These are phyloP conservation scores for Rhynchonycteris naso DNA, from an alignment of 2,797 vertebrate genomes.

Conservation along the genomic window DNA sequence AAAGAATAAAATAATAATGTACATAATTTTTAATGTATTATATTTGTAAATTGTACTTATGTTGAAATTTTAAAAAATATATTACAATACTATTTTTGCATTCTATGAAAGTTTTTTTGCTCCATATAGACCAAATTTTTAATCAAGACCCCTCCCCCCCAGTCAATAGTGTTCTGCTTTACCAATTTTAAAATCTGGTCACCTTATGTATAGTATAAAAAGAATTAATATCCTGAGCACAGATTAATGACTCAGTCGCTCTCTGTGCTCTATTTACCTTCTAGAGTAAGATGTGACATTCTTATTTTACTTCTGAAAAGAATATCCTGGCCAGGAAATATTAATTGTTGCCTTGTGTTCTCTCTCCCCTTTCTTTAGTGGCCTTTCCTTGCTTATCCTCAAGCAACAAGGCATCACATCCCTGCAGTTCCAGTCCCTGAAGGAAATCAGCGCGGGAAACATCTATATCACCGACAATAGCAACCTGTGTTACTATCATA, in stretches of 20 bases:
- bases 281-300: neutral
- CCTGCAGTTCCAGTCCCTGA: slow-evolving; percentile 95
- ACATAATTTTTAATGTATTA: too few relatives aligned
- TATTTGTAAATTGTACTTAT: too few relatives aligned
- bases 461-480: slow-evolving; percentile 98
- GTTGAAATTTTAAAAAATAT: too few relatives aligned
- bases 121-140: too few relatives aligned
- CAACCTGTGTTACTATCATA: slow-evolving; percentile 97
- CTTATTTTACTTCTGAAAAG: neutral
- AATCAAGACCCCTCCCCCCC: too few relatives aligned
- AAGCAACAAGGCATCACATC: slow-evolving; percentile 97
- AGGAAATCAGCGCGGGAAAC: slow-evolving; percentile 98
- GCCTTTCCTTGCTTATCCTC: slow-evolving; percentile 96
- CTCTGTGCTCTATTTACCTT: neutral
- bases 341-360: neutral
- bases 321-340: neutral
- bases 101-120: too few relatives aligned
- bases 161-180: too few relatives aligned
- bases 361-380: slow-evolving; percentile 83
- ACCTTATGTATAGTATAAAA: neutral
- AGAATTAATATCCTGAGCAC: neutral
- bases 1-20: too few relatives aligned
- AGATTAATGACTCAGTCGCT: neutral
- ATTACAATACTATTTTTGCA: too few relatives aligned
- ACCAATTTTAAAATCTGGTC: too few relatives aligned